Conservation (phyloP, 2,797 vertebrate species). For the Lemur catta region DNA sequence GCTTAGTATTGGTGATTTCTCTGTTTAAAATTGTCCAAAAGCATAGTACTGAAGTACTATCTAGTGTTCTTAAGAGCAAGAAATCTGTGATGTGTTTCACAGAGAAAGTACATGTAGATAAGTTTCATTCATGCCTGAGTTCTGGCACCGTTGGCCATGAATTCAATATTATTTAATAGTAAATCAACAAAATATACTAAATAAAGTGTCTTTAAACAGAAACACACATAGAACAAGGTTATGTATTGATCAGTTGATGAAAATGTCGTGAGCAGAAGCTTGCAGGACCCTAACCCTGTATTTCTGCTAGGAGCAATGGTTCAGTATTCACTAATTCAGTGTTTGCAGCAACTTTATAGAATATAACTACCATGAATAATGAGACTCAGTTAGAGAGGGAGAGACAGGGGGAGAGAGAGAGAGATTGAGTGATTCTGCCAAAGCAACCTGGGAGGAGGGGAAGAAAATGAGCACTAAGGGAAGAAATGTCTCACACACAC, state of each 20-base stretch:
- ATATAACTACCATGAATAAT: neutral
- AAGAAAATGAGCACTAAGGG: neutral
- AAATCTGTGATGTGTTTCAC: neutral
- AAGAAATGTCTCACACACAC: neutral
- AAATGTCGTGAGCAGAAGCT: neutral
- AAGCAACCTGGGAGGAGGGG: neutral
- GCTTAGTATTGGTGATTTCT: neutral
- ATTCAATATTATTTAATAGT: neutral
- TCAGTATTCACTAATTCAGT: neutral
- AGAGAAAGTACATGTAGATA: neutral
- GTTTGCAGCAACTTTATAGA: neutral
- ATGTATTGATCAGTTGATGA: neutral
- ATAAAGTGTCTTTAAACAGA: neutral
- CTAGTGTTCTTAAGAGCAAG: neutral
- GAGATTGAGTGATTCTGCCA: neutral
- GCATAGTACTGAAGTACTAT: neutral
- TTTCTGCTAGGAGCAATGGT: neutral
- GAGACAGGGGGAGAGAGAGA: neutral
- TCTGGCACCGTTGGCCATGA: neutral
- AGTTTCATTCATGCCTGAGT: neutral
- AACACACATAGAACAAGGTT: neutral
- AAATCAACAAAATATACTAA: neutral
- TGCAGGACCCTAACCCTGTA: fast-evolving
- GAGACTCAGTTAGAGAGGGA: neutral
- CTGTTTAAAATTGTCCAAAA: neutral